Evolutionary conservation across 2,888 invertebrate genomes (phyloP), one percentile per base, ranked within the genome.

Genomic region (Calliopum simillimum): DNA sequence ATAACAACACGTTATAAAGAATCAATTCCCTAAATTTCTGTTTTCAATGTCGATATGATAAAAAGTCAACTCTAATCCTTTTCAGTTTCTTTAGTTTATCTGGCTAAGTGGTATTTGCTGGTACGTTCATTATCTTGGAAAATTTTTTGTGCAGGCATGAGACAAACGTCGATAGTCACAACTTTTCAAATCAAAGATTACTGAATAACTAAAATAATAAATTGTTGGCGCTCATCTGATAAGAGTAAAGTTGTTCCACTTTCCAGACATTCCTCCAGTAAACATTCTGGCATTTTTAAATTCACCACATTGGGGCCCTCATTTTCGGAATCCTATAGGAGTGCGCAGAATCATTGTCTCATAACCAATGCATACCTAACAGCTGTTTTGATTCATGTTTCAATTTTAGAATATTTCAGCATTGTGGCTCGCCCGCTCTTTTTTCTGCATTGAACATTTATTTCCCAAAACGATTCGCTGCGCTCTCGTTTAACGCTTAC

Each of bases 261-360:
- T 58, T 11, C 59, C 44, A 63, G 12, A 46, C 19, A 59, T 46
- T 23, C 25, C 16, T n/a, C 25, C 33, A 33, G 33, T 3, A 33
- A 33, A n/a, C 33, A 21, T 3, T 21, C 16, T 59, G 41, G 25
- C 21, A n/a, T 21, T 16, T 41, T 25, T 23, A 21, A 66, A 73
- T 62, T 76, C 76, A 77, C 75, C 76, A 74, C 71, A 68, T n/a
- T 64, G n/a, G 14, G 13, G 21, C 51, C 16, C 64, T 64, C 51
- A 41, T 69, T 51, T 76, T 76, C 76, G 76, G 76, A 77, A 43
- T 73, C 49, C 21, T 70, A 64, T 66, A 41, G 11, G 23, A 53
- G 49, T 25, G 51, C 63, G 55, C 69, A 72, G n/a, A 63, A 41
- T 65, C 65, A 44, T 6, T 12, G 44, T 21, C 5, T 13, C 65